Evolutionary conservation across 2,888 invertebrate genomes (phyloP).

Genomic region (Saturnia japonica): DNA sequence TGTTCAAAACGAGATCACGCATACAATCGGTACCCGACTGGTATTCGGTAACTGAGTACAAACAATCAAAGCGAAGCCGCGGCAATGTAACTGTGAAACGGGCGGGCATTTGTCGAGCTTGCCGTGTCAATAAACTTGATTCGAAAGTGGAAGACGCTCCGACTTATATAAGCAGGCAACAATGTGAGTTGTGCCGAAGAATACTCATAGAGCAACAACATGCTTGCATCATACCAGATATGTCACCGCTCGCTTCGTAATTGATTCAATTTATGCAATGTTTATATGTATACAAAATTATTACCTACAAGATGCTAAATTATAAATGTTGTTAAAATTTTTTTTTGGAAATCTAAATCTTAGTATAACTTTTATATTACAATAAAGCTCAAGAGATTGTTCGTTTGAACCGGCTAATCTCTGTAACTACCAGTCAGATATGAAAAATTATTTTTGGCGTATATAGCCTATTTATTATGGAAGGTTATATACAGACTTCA

Average conservation of each 20-base stretch:
- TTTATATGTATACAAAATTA: neutral
- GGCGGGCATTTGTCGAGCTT: slow-evolving; percentile 75
- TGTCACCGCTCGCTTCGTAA: slow-evolving; percentile 21
- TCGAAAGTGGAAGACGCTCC: slow-evolving; percentile 82
- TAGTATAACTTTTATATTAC: too few relatives aligned
- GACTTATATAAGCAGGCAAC: slow-evolving; percentile 79
- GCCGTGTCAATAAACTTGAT: slow-evolving; percentile 82
- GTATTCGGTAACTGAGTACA: slow-evolving; percentile 32
- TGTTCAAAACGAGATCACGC: slow-evolving; percentile 52
- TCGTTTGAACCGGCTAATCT: too few relatives aligned
- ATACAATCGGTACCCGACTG: slow-evolving; percentile 36
- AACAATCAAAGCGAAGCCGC: slow-evolving; percentile 71
- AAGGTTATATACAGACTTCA: too few relatives aligned
- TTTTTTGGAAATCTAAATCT: too few relatives aligned
- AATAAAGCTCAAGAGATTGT: too few relatives aligned
- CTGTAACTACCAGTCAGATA: too few relatives aligned
- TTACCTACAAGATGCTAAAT: neutral
- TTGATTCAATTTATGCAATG: slow-evolving; percentile 19
- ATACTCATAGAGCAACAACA: slow-evolving; percentile 46
- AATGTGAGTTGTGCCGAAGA: slow-evolving; percentile 65
- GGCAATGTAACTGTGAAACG: slow-evolving; percentile 75
- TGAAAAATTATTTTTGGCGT: too few relatives aligned
- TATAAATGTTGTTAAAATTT: neutral
- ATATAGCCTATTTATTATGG: too few relatives aligned
- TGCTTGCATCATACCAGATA: slow-evolving; percentile 35